Base-by-base conservation (phyloP, 2,113 vertebrate species). In the Archilochus colubris region DNA sequence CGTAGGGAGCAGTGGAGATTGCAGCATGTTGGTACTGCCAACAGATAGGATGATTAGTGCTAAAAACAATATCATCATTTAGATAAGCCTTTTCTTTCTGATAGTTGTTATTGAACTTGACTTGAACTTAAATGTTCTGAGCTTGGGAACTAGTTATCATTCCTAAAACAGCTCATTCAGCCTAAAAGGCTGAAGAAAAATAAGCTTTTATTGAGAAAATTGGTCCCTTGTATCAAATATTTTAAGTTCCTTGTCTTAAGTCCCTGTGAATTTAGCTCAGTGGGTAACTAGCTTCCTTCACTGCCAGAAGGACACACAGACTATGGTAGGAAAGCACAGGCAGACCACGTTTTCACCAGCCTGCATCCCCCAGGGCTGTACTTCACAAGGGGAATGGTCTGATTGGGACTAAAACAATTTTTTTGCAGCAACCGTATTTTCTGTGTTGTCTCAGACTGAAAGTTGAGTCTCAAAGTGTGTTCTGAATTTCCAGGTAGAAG, bases 11-110 rank as follows among this genome's bases (percentile, higher is more conserved):
- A 85, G 93, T 75, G 93, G 96, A 96, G 91, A 94, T 92, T 95
- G 91, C 95, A 97, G 93, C 82, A 3, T 80, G 84, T 91, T 94
- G 96, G 95, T 96, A 96, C 96, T 95, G 96, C 92, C 94, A 97
- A 90, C 91, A 95, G 94, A 96, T 93, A 93, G 94, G 93, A 93
- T 91, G 95, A 96, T 96, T 95, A 92, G 86, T 92, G 89, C 94
- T 97, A 92, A 96, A 95, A 96, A 96, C 92, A 97, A 90, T 95
- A 96, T 93, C 95, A 91, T 96, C 93, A 6, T 89, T 97, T 86
- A 97, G 94, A 97, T 97, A 97, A 97, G 88, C 33, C 70, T 86
- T 84, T 84, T 91, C 74, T 70, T 97, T 94, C 48, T 50, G 80
- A 95, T 91, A 93, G 82, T 2, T 91, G 67, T 80, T 73, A 82